phyloP scores from a whole-genome alignment of 2,888 invertebrate genomes.

The Cheilosia variabilis region DNA sequence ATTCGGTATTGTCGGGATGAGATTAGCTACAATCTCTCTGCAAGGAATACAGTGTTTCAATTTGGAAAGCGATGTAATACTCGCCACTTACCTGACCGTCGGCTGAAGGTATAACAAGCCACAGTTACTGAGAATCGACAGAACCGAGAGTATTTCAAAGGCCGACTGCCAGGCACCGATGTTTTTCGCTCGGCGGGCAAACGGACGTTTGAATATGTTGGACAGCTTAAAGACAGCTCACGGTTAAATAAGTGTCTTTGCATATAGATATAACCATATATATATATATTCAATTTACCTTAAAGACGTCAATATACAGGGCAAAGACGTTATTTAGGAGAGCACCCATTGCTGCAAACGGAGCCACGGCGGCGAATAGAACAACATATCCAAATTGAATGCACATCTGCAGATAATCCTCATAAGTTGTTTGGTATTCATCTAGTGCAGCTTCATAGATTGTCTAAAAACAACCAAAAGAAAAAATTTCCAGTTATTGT shows the following conservation, averaged over 20 bases:
- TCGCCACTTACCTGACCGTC: constrained; percentile 84
- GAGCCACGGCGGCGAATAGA: constrained; percentile 90
- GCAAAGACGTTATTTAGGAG: constrained; percentile 90
- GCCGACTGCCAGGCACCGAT: constrained; percentile 91
- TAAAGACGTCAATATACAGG: constrained; percentile 90
- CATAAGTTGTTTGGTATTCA: constrained; percentile 89
- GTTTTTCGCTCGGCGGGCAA: constrained; percentile 87
- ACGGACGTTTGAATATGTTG: constrained; percentile 88
- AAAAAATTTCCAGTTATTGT: neutral
- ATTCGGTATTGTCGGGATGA: constrained; percentile 80
- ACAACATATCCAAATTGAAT: constrained; percentile 92
- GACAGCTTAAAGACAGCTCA: constrained; percentile 85
- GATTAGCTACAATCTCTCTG: constrained; percentile 81
- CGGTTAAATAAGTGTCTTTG: neutral
- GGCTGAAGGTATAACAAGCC: constrained; percentile 89
- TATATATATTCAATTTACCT: constrained; percentile 83
- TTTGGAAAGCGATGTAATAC: no score
- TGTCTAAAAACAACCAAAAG: constrained; percentile 64
- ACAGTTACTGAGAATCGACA: constrained; percentile 90
- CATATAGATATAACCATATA: no score
- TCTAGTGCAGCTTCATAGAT: constrained; percentile 87
- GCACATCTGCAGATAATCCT: constrained; percentile 91
- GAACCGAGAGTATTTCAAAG: constrained; percentile 85
- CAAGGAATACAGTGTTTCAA: constrained; percentile 4
- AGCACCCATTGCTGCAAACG: constrained; percentile 90